A percentile compares a stretch with the other conserved stretches of the same genome.
These are phyloP conservation scores for Blomia tropicalis DNA, from an alignment of 2,888 invertebrate species.

Conservation along the genomic window DNA sequence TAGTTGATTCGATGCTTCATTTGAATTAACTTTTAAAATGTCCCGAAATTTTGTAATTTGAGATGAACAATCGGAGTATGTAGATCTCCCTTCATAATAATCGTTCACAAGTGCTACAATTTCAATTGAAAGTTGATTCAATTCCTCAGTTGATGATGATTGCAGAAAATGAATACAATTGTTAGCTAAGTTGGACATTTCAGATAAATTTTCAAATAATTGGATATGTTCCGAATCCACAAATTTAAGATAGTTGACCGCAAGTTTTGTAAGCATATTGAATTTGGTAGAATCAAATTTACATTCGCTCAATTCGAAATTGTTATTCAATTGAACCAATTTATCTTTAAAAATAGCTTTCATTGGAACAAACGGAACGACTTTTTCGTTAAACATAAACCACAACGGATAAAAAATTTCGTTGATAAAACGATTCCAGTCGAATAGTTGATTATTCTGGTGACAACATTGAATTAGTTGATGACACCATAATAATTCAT, in stretches of 20 bases:
- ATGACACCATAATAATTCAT: slow-evolving; percentile 13
- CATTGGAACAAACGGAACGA: background rate
- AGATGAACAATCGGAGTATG: background rate
- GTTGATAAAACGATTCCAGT: slow-evolving; percentile 1
- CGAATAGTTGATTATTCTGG: slow-evolving; percentile 4
- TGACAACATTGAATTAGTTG: slow-evolving; percentile 9
- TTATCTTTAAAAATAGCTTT: background rate
- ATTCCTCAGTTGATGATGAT: background rate
- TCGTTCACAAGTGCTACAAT: background rate
- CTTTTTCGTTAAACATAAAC: slow-evolving; percentile 8
- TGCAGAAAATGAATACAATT: background rate
- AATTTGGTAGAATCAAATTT: background rate
- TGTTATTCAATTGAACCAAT: background rate
- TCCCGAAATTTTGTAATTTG: background rate
- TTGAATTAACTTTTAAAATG: background rate
- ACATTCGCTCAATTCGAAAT: background rate
- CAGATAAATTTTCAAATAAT: background rate
- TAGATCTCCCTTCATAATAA: background rate
- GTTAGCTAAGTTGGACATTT: background rate
- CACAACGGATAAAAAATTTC: slow-evolving; percentile 8
- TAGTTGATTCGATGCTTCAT: background rate
- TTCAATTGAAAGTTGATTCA: background rate
- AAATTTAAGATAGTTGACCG: background rate
- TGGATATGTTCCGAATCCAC: background rate
- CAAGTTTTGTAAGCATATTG: background rate